Conservation (phyloP, 2,797 vertebrate genomes). For the Luscinia luscinia region DNA sequence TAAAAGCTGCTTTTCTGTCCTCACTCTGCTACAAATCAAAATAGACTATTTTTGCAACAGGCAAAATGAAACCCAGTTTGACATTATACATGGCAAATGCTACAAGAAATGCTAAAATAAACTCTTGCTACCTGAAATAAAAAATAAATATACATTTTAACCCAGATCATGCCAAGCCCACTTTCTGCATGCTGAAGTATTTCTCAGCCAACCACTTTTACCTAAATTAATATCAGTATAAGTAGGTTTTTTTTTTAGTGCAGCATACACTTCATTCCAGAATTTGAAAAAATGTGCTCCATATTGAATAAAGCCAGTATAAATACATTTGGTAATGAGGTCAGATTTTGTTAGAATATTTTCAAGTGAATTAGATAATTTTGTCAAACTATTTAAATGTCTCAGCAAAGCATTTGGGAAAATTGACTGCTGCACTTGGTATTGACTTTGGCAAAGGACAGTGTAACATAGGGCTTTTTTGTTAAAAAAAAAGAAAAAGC, state of each 20-base stretch:
- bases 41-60: slow-evolving; percentile 60
- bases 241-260: slow-evolving; percentile 60
- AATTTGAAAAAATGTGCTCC: slow-evolving; percentile 76
- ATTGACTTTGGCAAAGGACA: slow-evolving; percentile 91
- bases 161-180: not conserved
- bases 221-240: slow-evolving; percentile 65
- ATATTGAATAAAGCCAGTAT: slow-evolving; percentile 86
- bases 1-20: slow-evolving; percentile 58
- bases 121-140: slow-evolving; percentile 56
- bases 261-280: slow-evolving; percentile 38
- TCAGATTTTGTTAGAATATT: slow-evolving; percentile 91
- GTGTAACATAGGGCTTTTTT: slow-evolving; percentile 73
- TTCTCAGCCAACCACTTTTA: slow-evolving; percentile 61
- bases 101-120: slow-evolving; percentile 39
- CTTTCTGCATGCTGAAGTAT: slow-evolving; percentile 31
- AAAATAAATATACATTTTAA: slow-evolving; percentile 34
- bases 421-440: slow-evolving; percentile 84
- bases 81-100: not conserved
- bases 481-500: slow-evolving; percentile 59
- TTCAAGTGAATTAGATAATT: slow-evolving; percentile 96
- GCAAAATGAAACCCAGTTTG: slow-evolving; percentile 49
- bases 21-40: slow-evolving; percentile 50
- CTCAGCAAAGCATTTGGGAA: slow-evolving; percentile 90
- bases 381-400: slow-evolving; percentile 97
- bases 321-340: slow-evolving; percentile 97